Evolutionary conservation across 2,797 vertebrate species (phyloP), one percentile per base, ranked within the genome.

Genomic region (Eupleurogrammus muticus): DNA sequence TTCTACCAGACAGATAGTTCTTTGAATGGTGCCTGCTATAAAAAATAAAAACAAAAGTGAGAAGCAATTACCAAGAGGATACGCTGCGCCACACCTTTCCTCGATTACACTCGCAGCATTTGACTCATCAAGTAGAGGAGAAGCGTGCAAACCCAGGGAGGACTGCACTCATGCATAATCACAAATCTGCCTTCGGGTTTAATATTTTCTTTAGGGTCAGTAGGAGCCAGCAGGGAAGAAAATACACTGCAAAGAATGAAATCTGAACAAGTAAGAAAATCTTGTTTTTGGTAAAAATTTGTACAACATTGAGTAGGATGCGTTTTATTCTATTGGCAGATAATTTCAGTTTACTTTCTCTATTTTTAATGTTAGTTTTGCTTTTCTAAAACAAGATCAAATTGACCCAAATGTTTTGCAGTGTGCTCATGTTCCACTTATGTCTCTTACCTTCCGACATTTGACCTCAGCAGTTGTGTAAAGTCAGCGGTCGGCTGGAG

Each of bases 141-240:
- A 60, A 36, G 63, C 65, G 65, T 65, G 62, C 5, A 0, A 75
- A 34, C 16, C 63, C 44, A 34, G 85, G 65, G 65, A 85, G 17
- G 57, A 62, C 47, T 47, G 1, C 13, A 34, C 17, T 70, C 2
- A 1, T 34, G 38, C 54, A 74, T 67, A 50, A 79, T 80, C 79
- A 66, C 35, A 53, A 56, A 65, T 73, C 48, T 67, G 66, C 38
- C 20, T 52, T 69, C n/a, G 21, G 62, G 73, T 82, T 70, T 57
- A 67, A 80, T 75, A 58, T 65, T 64, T 86, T 70, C 44, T 60
- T 79, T 4, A 5, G 69, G 55, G 80, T 48, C 24, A 80, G 52
- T 52, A 38, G 53, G 19, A 58, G 51, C 65, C 51, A n/a, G 5
- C 66, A 14, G 19, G 11, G 6, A 48, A 24, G 64, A 66, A 73